A percentile compares a stretch with the other conserved stretches of the same genome.
Evolutionary conservation across 2,797 vertebrate genomes (phyloP).

Genomic region (Myoxocephalus aenaeus): DNA sequence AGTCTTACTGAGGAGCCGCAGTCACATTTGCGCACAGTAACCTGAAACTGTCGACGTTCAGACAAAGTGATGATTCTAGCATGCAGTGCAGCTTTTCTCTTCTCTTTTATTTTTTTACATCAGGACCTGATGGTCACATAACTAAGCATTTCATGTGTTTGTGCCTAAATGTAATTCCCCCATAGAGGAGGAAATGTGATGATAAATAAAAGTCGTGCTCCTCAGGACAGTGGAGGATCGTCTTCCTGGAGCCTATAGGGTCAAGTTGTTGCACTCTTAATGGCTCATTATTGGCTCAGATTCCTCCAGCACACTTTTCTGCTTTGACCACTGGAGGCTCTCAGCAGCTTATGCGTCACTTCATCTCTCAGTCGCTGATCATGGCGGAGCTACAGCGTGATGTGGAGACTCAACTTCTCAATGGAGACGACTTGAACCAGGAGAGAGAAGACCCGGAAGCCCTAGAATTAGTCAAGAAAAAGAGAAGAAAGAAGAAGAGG

Average conservation of each 20-base stretch:
- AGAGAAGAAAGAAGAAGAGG: constrained; percentile 94
- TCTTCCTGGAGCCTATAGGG: constrained; percentile 39
- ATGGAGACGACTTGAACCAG: constrained; percentile 86
- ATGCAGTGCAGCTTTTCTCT: constrained; percentile 29
- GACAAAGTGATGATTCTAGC: constrained; percentile 46
- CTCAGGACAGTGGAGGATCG: constrained; percentile 17
- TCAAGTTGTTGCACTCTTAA: constrained; percentile 61
- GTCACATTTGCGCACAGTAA: constrained; percentile 61
- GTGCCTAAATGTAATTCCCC: neutral
- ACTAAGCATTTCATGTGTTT: constrained; percentile 7
- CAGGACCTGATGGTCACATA: constrained; percentile 14
- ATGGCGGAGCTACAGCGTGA: constrained; percentile 89
- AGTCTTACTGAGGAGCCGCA: constrained; percentile 18
- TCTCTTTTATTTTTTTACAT: neutral
- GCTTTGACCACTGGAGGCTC: constrained; percentile 77
- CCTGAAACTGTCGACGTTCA: constrained; percentile 41
- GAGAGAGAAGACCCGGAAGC: constrained; percentile 83
- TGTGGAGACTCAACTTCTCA: constrained; percentile 83
- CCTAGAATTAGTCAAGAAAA: constrained; percentile 87
- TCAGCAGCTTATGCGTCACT: constrained; percentile 78
- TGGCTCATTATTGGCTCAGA: constrained; percentile 68
- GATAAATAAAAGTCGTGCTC: constrained; percentile 22
- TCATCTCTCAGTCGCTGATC: constrained; percentile 74
- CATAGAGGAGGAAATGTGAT: neutral
- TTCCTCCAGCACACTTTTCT: constrained; percentile 54